Percentiles rank a stretch among this genome's conserved stretches.
Conservation (phyloP, 2,888 invertebrate species). For the Dolomedes plantarius region DNA sequence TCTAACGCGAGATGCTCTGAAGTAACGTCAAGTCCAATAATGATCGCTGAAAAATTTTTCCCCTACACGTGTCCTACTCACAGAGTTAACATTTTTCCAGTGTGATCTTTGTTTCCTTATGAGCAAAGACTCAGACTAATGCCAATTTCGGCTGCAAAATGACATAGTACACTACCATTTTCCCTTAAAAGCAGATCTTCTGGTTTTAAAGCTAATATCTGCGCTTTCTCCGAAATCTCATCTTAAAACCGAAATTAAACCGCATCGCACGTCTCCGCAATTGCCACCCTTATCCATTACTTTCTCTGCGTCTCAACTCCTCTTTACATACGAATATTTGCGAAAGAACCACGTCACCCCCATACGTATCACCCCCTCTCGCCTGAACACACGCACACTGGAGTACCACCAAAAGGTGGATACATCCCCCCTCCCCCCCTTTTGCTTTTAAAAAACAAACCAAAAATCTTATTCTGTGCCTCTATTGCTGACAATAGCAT, state of each 20-base stretch:
- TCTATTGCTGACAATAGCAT: constrained; percentile 64
- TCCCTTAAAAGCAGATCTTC: background rate
- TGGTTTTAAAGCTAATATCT: background rate
- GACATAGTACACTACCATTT: background rate
- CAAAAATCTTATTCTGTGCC: background rate
- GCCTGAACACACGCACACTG: background rate
- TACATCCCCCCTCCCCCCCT: background rate
- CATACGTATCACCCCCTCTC: background rate
- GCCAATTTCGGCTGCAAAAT: too few species aligned
- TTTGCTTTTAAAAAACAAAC: constrained; percentile 11
- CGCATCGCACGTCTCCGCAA: background rate
- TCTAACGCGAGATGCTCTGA: too few species aligned
- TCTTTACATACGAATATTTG: background rate
- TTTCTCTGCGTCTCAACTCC: constrained; percentile 1
- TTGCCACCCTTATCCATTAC: constrained; percentile 6
- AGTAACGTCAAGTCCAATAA: too few species aligned
- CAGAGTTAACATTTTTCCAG: too few species aligned
- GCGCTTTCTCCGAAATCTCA: background rate
- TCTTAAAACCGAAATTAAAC: background rate
- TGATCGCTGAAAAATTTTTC: too few species aligned
- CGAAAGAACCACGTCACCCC: background rate
- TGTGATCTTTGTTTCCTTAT: too few species aligned
- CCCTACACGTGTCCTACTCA: too few species aligned
- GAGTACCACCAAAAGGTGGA: background rate
- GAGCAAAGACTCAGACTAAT: too few species aligned